Evolutionary conservation across 2,888 invertebrate genomes (phyloP).

Genomic region (Liopterus haemorrhoidalis): DNA sequence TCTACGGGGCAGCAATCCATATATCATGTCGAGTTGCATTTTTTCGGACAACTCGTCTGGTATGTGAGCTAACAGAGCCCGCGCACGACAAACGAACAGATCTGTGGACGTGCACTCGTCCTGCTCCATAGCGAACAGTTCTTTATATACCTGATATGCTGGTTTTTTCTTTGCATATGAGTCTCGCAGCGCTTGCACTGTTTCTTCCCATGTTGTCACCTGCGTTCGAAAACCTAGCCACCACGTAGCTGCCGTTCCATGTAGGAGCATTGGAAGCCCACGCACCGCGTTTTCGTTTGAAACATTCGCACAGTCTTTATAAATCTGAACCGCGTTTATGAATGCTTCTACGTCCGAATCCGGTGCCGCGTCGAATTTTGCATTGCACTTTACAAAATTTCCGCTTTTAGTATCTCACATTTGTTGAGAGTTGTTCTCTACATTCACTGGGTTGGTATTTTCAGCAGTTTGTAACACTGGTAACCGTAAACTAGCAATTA

Average conservation of each 20-base stretch:
- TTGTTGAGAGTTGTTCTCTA: too few species aligned
- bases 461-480: too few species aligned
- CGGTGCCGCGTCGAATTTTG: too few species aligned
- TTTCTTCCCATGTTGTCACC: conserved; percentile 11
- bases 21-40: conserved; percentile 10
- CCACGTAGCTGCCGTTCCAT: conserved; percentile 22
- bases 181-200: conserved; percentile 12
- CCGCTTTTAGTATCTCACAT: too few species aligned
- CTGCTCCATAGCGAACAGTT: conserved; percentile 11
- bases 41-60: conserved; percentile 3
- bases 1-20: conserved; percentile 6
- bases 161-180: conserved; percentile 19
- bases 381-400: too few species aligned
- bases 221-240: conserved; percentile 24
- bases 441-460: too few species aligned
- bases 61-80: conserved; percentile 9
- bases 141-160: conserved; percentile 7
- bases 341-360: too few species aligned
- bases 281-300: too few species aligned
- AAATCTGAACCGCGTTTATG: too few species aligned
- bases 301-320: too few species aligned
- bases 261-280: too few species aligned
- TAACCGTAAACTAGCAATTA: too few species aligned
- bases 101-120: conserved; percentile 6
- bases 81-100: conserved; percentile 11